Evolutionary conservation across 2,888 invertebrate species (phyloP), one percentile per base, ranked within the genome.

Genomic region (Yponomeuta malinellus): DNA sequence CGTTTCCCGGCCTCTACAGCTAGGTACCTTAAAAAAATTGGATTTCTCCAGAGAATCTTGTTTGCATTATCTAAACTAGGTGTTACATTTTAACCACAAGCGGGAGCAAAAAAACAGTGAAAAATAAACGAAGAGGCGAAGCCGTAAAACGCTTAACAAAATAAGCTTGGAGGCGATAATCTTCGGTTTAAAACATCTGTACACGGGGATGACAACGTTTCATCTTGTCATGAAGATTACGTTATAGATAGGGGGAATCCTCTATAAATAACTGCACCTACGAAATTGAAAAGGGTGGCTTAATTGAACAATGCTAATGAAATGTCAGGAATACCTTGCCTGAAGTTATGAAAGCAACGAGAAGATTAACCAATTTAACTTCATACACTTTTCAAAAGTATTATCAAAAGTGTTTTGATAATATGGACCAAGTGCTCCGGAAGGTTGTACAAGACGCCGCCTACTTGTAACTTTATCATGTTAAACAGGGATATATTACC

Each of bases 81-180:
- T 90, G 90, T 87, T 85, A 89, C 77, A 83, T 81, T 79, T 82
- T 63, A 33, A 78, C 76, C 76, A 72, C 76, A 70, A 70, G 66
- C 12, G 48, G 31, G 15, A 74, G 77, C 80, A 78, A 83, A 78
- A 79, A 83, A 83, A 84, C 84, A n/a, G 37, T n/a, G 79, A 72
- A 86, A 88, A 89, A 89, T 83, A 87, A 88, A 85, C 89, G 78
- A 82, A 79, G 76, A 74, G 81, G 79, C 80, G 84, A 88, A 89
- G 81, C 79, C 80, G 84, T 88, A 89, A 91, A 91, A 85, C 85
- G 81, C 83, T 89, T 89, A 89, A 86, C 84, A 81, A 90, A 91
- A 91, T 90, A 90, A 90, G 90, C 90, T 83, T 37, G 23, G 23
- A 81, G 77, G 84, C 84, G 86, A 82, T 89, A 89, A 89, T 85